These are phyloP conservation scores for Drosophila testacea DNA, from an alignment of 2,888 invertebrate species.

Conservation along the genomic window DNA sequence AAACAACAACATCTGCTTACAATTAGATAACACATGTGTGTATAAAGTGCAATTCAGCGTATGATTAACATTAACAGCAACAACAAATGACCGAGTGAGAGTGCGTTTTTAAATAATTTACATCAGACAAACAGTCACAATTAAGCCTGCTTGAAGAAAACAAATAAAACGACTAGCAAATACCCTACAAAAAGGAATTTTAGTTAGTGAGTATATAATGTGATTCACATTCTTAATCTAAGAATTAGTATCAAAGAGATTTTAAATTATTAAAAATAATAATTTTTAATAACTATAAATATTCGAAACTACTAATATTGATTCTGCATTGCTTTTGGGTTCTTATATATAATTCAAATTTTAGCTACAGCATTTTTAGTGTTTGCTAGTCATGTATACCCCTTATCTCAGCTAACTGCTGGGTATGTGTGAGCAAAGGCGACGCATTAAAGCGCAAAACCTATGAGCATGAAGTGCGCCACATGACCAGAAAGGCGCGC, in stretches of 20 bases:
- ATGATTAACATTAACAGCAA: slow-evolving; percentile 69
- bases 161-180: neutral
- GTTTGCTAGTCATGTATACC: slow-evolving; percentile 4
- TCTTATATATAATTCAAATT: no score
- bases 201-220: no score
- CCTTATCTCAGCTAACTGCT: neutral
- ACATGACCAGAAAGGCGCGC: slow-evolving; percentile 51
- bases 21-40: slow-evolving; percentile 61
- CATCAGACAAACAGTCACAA: slow-evolving; percentile 54
- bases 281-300: no score
- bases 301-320: no score
- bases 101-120: slow-evolving; percentile 68
- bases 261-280: no score
- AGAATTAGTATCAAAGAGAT: no score
- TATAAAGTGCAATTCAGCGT: slow-evolving; percentile 78
- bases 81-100: slow-evolving; percentile 56
- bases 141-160: slow-evolving; percentile 20
- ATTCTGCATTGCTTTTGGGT: no score
- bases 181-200: no score
- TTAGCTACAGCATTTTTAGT: neutral
- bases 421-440: slow-evolving; percentile 23
- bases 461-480: slow-evolving; percentile 61
- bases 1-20: slow-evolving; percentile 44
- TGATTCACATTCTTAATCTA: no score
- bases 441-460: slow-evolving; percentile 56